Evolutionary conservation across 2,113 vertebrate species (phyloP), one percentile per base, ranked within the genome.

Genomic region (Myrmecophaga tridactyla): DNA sequence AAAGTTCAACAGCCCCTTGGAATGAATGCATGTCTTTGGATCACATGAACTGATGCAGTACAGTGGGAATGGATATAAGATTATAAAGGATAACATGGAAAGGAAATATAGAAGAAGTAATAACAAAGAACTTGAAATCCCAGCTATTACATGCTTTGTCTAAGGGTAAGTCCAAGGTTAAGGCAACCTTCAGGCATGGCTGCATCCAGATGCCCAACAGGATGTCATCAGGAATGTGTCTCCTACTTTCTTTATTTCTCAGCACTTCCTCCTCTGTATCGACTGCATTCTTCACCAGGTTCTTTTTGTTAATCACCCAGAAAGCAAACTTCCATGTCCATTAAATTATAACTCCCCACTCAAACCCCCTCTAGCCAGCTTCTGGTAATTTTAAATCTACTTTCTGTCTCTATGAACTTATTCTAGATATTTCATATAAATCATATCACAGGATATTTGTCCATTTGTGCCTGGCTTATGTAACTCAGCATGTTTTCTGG

Each of bases 21-120:
- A 60, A 7, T 15, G 6, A 34, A 48, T 69, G 65, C n/a, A 4
- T 60, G 2, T 58, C 20, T 4, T 11, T 39, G 48, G 67, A 51
- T 21, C 46, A 1, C 4, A 20, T 1, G 20, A 43, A n/a, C 11
- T 20, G 25, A 43, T 31, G 17, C 25, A 41, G 29, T 3, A 3
- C 21, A 41, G 3, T 0, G 4, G 48, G n/a, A 7, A 36, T 65
- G 36, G 62, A 34, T 51, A n/a, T 25, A 25, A 20, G 75, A 14
- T 15, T 46, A 4, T 2, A 0, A 34, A 31, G 60, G 60, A 10
- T 23, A 14, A 17, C 2, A 1, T 12, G n/a, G 60, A 53, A 51
- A 53, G 39, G 39, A 39, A 46, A 39, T 14, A 77, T 1, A 27
- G 7, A 13, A 39, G 39, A 21, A 46, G 51, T 31, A 17, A 20